phyloP scores from a whole-genome alignment of 2,797 vertebrate genomes.

The Remorina albescens region DNA sequence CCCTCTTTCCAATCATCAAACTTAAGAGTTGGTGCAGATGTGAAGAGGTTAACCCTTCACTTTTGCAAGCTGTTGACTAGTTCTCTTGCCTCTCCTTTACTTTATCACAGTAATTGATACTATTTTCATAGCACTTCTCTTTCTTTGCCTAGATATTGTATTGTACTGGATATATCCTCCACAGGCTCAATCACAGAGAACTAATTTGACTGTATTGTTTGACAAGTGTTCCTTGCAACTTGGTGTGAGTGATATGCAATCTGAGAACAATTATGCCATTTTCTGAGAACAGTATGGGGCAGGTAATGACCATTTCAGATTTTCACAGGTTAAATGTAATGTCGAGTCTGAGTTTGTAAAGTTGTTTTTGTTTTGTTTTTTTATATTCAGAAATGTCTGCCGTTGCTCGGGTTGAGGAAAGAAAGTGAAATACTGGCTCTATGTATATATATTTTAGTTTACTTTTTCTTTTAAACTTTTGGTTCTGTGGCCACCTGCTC shows the following conservation, averaged over 20 bases:
- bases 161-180: slow-evolving; percentile 85
- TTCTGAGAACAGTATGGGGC: slow-evolving; percentile 86
- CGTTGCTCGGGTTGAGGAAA: slow-evolving; percentile 39
- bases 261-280: slow-evolving; percentile 88
- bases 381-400: slow-evolving; percentile 42
- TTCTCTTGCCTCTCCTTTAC: slow-evolving; percentile 77
- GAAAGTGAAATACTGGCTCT: slow-evolving; percentile 17
- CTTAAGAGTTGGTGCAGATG: too few species aligned
- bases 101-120: slow-evolving; percentile 85
- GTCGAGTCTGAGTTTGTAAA: slow-evolving; percentile 66
- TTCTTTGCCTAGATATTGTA: slow-evolving; percentile 85
- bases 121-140: slow-evolving; percentile 81
- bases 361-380: slow-evolving; percentile 21
- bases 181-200: slow-evolving; percentile 87
- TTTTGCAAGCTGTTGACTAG: slow-evolving; percentile 72
- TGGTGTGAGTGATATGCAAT: slow-evolving; percentile 85
- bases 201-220: slow-evolving; percentile 89
- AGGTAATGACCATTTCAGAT: slow-evolving; percentile 82
- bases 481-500: slow-evolving; percentile 21
- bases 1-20: slow-evolving; percentile 74
- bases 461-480: slow-evolving; percentile 20
- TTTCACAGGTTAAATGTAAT: slow-evolving; percentile 84
- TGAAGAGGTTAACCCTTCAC: slow-evolving; percentile 84
- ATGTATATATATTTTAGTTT: not conserved
- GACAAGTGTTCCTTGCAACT: slow-evolving; percentile 85